Evolutionary conservation across 2,113 vertebrate species (phyloP).

Genomic region (Cervus canadensis): DNA sequence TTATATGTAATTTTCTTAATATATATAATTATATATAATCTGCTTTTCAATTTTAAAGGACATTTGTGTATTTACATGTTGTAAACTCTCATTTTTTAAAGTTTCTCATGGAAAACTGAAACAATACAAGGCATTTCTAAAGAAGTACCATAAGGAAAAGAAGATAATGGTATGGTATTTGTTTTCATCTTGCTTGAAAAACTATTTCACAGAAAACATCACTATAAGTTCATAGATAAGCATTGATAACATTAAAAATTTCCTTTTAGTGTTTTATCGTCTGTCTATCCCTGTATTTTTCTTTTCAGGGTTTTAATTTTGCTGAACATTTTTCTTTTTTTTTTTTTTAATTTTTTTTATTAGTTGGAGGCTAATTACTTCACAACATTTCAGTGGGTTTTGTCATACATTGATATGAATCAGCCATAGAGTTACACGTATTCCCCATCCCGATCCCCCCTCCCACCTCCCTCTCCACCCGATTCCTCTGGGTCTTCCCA

Average conservation of each 20-base stretch:
- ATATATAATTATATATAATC: constrained; percentile 1
- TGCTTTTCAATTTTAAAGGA: constrained; percentile 1
- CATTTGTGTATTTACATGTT: background rate
- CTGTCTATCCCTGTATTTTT: background rate
- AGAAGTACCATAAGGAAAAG: background rate
- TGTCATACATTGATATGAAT: too few relatives aligned
- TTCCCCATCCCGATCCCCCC: too few relatives aligned
- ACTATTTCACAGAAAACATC: constrained; percentile 33
- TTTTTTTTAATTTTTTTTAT: too few relatives aligned
- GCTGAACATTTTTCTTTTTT: too few relatives aligned
- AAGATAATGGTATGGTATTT: constrained; percentile 46
- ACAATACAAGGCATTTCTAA: background rate
- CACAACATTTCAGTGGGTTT: too few relatives aligned
- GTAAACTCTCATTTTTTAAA: constrained; percentile 51
- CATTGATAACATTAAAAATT: background rate
- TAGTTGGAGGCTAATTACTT: too few relatives aligned
- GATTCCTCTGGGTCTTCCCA: too few relatives aligned
- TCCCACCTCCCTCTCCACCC: too few relatives aligned
- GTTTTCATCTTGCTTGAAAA: constrained; percentile 41
- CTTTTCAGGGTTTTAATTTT: too few relatives aligned
- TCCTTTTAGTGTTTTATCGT: background rate
- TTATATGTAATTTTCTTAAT: constrained; percentile 21
- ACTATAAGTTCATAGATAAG: background rate
- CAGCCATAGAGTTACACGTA: too few relatives aligned
- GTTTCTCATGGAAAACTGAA: background rate